A percentile compares a stretch with the other conserved stretches of the same genome.
phyloP scores from a whole-genome alignment of 2,888 invertebrate genomes.

The Troglohyphantes excavatus region DNA sequence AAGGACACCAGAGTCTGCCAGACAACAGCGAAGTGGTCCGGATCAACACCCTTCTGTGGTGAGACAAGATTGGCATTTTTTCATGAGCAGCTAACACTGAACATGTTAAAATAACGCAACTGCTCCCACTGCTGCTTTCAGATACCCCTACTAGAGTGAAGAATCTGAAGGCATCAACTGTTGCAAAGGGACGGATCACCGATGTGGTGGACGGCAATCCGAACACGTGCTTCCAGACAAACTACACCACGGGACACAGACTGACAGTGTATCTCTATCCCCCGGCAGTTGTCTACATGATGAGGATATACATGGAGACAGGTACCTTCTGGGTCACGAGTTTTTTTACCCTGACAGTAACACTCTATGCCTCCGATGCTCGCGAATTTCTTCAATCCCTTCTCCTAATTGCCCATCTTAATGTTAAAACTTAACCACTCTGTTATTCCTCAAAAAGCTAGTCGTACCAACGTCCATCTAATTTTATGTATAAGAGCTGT shows the following conservation, averaged over 20 bases:
- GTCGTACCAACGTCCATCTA: no score
- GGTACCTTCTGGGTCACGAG: not conserved
- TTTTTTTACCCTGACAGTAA: no score
- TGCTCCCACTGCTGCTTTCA: no score
- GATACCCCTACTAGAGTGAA: not conserved
- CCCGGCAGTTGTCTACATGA: not conserved
- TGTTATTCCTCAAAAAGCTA: no score
- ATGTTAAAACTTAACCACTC: no score
- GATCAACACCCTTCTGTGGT: slow-evolving; percentile 81
- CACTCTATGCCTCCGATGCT: no score
- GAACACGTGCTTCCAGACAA: slow-evolving; percentile 15
- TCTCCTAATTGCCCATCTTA: no score
- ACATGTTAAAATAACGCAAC: no score
- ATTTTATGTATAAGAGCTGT: no score
- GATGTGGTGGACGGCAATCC: not conserved
- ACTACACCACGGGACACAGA: not conserved
- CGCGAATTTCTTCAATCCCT: no score
- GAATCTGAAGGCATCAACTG: not conserved
- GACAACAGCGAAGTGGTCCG: slow-evolving; percentile 81
- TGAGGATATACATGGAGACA: slow-evolving; percentile 12
- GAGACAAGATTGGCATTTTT: no score
- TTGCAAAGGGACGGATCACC: not conserved
- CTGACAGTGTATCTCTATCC: slow-evolving; percentile 20
- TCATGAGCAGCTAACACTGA: no score
- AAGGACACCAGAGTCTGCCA: slow-evolving; percentile 81